A percentile compares a stretch with the other conserved stretches of the same genome.
Conservation (phyloP, 2,113 vertebrate species). For the Sciurus niger region DNA sequence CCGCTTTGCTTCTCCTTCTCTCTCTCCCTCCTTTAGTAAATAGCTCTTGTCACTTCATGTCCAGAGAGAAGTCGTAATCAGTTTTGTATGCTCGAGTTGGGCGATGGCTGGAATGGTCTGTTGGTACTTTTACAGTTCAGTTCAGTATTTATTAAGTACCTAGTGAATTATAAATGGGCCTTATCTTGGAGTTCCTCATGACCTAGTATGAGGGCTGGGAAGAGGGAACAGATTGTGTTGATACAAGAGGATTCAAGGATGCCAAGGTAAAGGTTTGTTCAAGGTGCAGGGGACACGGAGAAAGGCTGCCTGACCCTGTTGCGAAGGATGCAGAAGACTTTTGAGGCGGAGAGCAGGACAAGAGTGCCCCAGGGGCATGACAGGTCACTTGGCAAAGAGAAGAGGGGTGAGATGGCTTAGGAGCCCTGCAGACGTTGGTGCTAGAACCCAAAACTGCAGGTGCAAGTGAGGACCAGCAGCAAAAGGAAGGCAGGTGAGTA, state of each 20-base stretch:
- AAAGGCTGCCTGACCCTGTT: not conserved
- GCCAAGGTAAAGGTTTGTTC: constrained; percentile 43
- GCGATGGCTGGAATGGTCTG: not conserved
- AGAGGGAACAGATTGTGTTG: constrained; percentile 26
- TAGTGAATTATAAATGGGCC: not conserved
- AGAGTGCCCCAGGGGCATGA: not conserved
- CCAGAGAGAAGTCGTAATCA: not conserved
- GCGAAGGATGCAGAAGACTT: not conserved
- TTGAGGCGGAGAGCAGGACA: not conserved
- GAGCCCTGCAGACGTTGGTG: not conserved
- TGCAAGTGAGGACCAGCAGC: not conserved
- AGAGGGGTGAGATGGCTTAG: not conserved
- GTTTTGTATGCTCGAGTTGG: not conserved
- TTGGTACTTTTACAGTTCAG: constrained; percentile 10
- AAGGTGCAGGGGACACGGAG: not conserved
- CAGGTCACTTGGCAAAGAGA: not conserved
- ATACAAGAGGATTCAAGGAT: not conserved
- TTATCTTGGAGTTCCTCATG: not conserved
- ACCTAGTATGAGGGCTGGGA: not conserved
- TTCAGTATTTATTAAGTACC: constrained; percentile 51
- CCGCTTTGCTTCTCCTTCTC: not conserved
- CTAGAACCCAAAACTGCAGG: not conserved
- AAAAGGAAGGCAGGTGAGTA: not conserved
- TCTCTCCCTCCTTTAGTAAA: not conserved
- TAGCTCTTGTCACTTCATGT: not conserved